phyloP scores from a whole-genome alignment of 2,113 vertebrate species.

The Tautogolabrus adspersus region DNA sequence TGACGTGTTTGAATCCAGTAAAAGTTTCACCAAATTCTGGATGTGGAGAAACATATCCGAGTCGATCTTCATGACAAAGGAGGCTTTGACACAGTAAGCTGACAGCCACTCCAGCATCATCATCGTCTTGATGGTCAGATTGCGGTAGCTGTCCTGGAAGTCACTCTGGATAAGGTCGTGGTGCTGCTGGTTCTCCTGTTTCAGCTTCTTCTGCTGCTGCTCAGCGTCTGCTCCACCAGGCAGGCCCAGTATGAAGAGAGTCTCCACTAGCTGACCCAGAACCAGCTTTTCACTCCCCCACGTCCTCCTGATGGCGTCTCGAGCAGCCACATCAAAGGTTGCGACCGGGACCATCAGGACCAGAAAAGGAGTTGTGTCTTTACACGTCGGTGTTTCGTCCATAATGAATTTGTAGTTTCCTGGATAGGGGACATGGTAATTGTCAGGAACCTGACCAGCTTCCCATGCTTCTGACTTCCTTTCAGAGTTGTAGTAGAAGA shows the following conservation, averaged over 20 bases:
- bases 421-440: constrained; percentile 73
- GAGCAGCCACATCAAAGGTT: not conserved
- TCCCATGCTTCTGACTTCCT: rapidly evolving
- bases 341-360: constrained; percentile 77
- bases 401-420: constrained; percentile 78
- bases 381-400: constrained; percentile 70
- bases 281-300: constrained; percentile 79
- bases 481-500: not conserved
- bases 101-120: constrained; percentile 85
- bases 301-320: constrained; percentile 77
- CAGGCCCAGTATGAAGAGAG: constrained; percentile 77
- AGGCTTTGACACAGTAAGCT: constrained; percentile 69
- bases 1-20: constrained; percentile 83
- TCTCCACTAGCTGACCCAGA: constrained; percentile 52
- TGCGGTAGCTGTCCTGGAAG: constrained; percentile 80
- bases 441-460: constrained; percentile 34
- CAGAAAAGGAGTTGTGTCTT: constrained; percentile 69
- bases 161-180: constrained; percentile 84
- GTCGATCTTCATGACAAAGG: constrained; percentile 90
- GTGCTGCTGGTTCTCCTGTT: constrained; percentile 70
- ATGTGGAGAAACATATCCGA: constrained; percentile 91
- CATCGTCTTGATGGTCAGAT: constrained; percentile 85
- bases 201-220: constrained; percentile 42
- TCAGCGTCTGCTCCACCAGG: constrained; percentile 18
- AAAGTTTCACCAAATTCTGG: constrained; percentile 87